Percentiles rank a stretch among this genome's conserved stretches.
These are phyloP conservation scores for Lophotriccus pileatus DNA, from an alignment of 2,797 vertebrate species.

Conservation along the genomic window DNA sequence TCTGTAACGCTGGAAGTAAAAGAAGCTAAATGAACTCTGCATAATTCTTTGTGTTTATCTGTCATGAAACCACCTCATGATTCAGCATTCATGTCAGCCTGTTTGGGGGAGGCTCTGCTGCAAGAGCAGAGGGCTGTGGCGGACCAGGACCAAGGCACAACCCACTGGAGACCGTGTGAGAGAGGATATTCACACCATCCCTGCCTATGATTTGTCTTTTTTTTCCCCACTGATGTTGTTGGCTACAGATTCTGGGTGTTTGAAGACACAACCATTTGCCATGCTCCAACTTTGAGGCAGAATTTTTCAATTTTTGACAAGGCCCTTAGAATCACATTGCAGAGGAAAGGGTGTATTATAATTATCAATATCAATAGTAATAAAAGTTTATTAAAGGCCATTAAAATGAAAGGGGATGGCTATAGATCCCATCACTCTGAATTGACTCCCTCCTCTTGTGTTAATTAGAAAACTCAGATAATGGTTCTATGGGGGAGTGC, in stretches of 20 bases:
- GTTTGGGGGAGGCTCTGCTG: neutral
- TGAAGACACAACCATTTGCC: constrained; percentile 1
- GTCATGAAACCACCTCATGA: constrained; percentile 3
- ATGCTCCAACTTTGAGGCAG: constrained; percentile 64
- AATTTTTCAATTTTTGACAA: constrained; percentile 76
- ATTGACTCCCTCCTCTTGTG: constrained; percentile 95
- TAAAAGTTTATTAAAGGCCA: constrained; percentile 99
- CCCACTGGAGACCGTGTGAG: neutral
- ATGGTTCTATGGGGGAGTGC: constrained; percentile 92
- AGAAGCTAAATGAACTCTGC: constrained; percentile 38
- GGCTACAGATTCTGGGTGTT: neutral
- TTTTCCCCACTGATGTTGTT: neutral
- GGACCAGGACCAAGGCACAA: neutral
- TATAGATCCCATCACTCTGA: constrained; percentile 93
- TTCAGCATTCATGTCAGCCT: neutral
- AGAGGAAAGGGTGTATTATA: constrained; percentile 91
- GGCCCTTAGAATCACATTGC: constrained; percentile 79
- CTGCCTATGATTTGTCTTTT: neutral
- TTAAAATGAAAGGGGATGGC: constrained; percentile 97
- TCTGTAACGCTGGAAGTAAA: constrained; percentile 18
- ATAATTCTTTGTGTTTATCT: constrained; percentile 31
- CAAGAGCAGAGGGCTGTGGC: neutral
- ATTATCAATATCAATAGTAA: constrained; percentile 96
- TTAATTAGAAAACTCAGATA: constrained; percentile 99
- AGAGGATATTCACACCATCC: neutral